Evolutionary conservation across 2,113 vertebrate species (phyloP).

Genomic region (Mohoua ochrocephala): DNA sequence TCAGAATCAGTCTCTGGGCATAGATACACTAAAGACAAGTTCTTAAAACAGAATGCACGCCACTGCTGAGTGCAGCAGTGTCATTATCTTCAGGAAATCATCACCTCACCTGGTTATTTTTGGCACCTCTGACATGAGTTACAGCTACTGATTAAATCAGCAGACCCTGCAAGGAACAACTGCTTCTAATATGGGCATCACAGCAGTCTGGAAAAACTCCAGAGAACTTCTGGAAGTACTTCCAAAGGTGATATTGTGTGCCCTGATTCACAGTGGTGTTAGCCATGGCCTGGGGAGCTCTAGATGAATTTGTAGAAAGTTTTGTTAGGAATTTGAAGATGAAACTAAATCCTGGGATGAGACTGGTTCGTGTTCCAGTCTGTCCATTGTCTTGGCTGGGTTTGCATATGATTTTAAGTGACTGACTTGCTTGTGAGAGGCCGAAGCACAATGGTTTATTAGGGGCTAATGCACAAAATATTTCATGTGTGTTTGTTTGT

Average conservation of each 20-base stretch:
- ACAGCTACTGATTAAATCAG: neutral
- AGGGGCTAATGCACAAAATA: neutral
- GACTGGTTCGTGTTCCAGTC: neutral
- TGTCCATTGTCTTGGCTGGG: neutral
- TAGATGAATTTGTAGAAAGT: neutral
- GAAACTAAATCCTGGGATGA: neutral
- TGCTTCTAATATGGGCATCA: neutral
- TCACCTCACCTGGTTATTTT: neutral
- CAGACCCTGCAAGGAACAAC: neutral
- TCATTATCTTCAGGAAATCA: neutral
- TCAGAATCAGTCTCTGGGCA: neutral
- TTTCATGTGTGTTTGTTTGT: accelerated
- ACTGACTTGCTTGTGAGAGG: neutral
- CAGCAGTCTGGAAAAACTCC: neutral
- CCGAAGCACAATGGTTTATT: neutral
- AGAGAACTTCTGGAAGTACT: neutral
- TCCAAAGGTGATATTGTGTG: neutral
- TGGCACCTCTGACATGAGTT: neutral
- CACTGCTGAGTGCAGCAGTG: neutral
- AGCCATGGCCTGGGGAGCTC: neutral
- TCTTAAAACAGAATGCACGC: neutral
- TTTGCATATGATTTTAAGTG: neutral
- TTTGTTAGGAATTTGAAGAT: neutral
- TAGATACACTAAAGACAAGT: neutral
- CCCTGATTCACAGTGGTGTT: neutral